Evolutionary conservation across 1,140 invertebrate species (phyloP).

Genomic region (Dreissena polymorpha): DNA sequence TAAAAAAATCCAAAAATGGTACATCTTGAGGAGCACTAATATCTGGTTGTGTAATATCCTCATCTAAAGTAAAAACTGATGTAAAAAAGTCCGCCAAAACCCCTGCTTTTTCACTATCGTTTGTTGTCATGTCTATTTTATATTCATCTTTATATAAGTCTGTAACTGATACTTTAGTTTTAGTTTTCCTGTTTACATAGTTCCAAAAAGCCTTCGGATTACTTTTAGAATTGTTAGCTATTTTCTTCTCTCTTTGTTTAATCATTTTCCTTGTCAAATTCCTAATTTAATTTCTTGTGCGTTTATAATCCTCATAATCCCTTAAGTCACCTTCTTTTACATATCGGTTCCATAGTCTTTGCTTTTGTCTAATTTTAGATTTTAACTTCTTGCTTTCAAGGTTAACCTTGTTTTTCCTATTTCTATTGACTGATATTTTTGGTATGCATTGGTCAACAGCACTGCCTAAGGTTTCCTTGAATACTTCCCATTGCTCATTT

Average conservation of each 20-base stretch:
- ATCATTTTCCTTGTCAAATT: slow-evolving; percentile 5
- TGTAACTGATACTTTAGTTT: slow-evolving; percentile 10
- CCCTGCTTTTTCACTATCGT: neutral
- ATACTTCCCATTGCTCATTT: neutral
- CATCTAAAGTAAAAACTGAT: slow-evolving; percentile 8
- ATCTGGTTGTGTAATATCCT: neutral
- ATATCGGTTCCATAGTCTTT: slow-evolving; percentile 4
- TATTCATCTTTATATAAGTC: slow-evolving; percentile 20
- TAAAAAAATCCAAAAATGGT: neutral
- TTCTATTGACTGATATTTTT: neutral
- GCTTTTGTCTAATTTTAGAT: slow-evolving; percentile 1
- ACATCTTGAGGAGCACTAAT: neutral
- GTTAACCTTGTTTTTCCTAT: neutral
- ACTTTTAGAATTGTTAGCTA: neutral
- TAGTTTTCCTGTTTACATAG: slow-evolving; percentile 13
- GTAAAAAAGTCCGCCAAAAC: slow-evolving; percentile 2
- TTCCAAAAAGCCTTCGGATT: slow-evolving; percentile 12
- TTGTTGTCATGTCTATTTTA: neutral
- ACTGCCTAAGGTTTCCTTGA: neutral
- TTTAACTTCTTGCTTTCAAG: neutral
- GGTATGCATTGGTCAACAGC: neutral
- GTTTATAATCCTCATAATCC: neutral
- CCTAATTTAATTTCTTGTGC: slow-evolving; percentile 13
- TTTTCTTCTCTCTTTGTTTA: neutral
- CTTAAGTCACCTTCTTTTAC: neutral